Evolutionary conservation across 2,797 vertebrate species (phyloP), one percentile per base, ranked within the genome.

Genomic region (Argya squamiceps): DNA sequence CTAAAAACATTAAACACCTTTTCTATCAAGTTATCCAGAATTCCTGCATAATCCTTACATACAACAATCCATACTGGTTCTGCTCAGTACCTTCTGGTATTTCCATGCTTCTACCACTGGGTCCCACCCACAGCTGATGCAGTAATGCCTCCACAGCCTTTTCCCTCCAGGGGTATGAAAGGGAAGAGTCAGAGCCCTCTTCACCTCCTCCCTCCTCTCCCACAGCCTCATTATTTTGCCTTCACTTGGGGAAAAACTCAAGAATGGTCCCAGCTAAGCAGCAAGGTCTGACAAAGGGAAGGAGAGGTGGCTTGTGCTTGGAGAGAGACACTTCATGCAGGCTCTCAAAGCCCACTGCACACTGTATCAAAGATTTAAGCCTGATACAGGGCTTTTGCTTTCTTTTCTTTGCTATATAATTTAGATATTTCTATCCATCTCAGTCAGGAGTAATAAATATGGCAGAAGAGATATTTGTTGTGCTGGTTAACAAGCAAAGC

Each of bases 221-320:
- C 44, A 68, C n/a, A 60, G 12, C 8, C 30, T 84, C 0, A 0
- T 39, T 30, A 41, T 5, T 3, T 29, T 68, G 8, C 10, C 23
- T 87, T 64, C 19, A 32, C 23, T 19, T 52, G 6, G 4, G 8
- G 10, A 55, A n/a, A 75, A 87, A 82, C 1, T 22, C 39, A 39
- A 37, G 63, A 30, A 18, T 43, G 6, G 27, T 29, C 24, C 23
- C 34, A 90, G 56, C 12, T 22, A 44, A 74, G 15, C 13, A 74
- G 11, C 22, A 62, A 75, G 21, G 24, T 56, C 21, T 60, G 49
- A 52, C 24, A 56, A 93, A 56, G 3, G 20, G 14, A 79, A 56
- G 34, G 4, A 88, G 46, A 76, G 8, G 11, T 12, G 8, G 13
- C 2, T 60, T 34, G 17, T 30, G 12, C 27, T 36, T 65, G 34